Evolutionary conservation across 1,140 invertebrate genomes (phyloP).

Genomic region (Ips typographus): DNA sequence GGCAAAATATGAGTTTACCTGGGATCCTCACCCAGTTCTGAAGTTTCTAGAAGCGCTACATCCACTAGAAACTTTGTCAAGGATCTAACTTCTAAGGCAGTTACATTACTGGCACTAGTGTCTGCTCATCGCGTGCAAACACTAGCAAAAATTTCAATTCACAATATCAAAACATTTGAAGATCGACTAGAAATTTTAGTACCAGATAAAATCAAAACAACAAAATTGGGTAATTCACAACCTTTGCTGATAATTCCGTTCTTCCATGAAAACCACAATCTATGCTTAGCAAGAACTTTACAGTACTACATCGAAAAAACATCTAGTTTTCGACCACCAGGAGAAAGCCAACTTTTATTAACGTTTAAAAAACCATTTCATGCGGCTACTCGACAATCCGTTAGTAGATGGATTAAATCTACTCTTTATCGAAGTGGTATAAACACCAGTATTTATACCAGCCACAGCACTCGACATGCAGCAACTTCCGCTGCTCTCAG

Average conservation of each 20-base stretch:
- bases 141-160: constrained; percentile 5
- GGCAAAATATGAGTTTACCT: not conserved
- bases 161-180: constrained; percentile 6
- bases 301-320: not conserved
- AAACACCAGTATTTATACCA: constrained; percentile 12
- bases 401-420: constrained; percentile 18
- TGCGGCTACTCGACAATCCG: constrained; percentile 5
- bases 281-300: not conserved
- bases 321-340: not conserved
- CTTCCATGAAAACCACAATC: not conserved
- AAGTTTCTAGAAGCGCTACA: constrained; percentile 4
- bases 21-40: constrained; percentile 12
- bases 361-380: constrained; percentile 17
- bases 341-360: not conserved
- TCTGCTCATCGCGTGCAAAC: constrained; percentile 24
- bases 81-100: constrained; percentile 5
- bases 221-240: not conserved
- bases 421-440: constrained; percentile 5
- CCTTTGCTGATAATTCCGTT: not conserved
- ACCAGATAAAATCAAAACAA: not conserved
- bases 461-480: constrained; percentile 9
- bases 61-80: constrained; percentile 9
- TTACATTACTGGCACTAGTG: constrained; percentile 7
- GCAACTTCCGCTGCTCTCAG: constrained; percentile 7
- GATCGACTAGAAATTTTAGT: not conserved